Evolutionary conservation across 2,797 vertebrate species (phyloP), one percentile per base, ranked within the genome.

Genomic region (Sylvilagus floridanus): DNA sequence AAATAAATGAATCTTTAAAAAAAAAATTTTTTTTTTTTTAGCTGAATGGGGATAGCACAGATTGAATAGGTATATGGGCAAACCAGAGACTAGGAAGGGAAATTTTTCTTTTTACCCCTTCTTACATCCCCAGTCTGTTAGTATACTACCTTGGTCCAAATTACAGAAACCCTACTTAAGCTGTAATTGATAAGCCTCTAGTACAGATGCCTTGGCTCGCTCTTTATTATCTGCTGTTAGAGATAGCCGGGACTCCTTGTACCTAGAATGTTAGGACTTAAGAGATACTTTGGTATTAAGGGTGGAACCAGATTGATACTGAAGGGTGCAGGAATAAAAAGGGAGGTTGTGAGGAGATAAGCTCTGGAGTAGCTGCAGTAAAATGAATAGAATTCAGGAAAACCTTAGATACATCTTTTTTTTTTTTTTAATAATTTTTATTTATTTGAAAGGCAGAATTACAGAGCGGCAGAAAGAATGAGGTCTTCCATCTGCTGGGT

Each of bases 201-300:
- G 30, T 90, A 84, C n/a, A 76, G 77, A 69, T 82, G 21, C 71
- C 69, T 91, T 5, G 94, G 81, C n/a, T 71, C 82, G 13, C 30
- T 60, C 4, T 92, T 95, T 78, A 91, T 86, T 94, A 71, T 50
- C 85, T 96, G 28, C 28, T 91, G 66, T n/a, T 77, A 82, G 72
- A 96, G 50, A 78, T 73, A 94, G 84, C n/a, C 84, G 66, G 82
- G 73, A 92, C 60, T 17, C 73, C n/a, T 84, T 79, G 24, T 6
- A 91, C 60, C 66, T 91, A 66, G 71, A 63, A 42, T 85, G 32
- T 86, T 94, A 84, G 30, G 28, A 87, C 84, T 88, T 28, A 95
- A 68, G 28, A 88, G 75, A 82, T 93, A 83, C 63, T 95, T 85
- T 78, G 26, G 28, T 81, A 35, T 88, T 83, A 91, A 95, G 60